A percentile compares a stretch with the other conserved stretches of the same genome.
These are phyloP conservation scores for Hylomyscus alleni DNA, from an alignment of 2,797 vertebrate genomes.

Conservation along the genomic window DNA sequence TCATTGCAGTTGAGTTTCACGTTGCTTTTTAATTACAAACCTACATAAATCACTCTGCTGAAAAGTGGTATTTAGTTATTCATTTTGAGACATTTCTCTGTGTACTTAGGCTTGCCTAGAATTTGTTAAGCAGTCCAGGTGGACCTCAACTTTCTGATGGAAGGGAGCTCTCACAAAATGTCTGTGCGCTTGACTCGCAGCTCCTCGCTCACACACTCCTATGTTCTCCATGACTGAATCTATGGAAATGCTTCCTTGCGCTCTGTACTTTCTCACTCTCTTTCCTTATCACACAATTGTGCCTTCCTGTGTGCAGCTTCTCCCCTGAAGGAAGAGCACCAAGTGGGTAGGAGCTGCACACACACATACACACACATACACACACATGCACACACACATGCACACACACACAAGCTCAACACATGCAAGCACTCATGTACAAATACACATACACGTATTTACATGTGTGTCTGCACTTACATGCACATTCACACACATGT, in stretches of 20 bases:
- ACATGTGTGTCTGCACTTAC: neutral
- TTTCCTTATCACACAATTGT: neutral
- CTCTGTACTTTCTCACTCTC: neutral
- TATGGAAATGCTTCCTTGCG: neutral
- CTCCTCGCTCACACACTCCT: fast-evolving
- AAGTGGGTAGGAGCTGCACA: neutral
- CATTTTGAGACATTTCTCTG: neutral
- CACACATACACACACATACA: neutral
- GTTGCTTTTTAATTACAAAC: too few relatives aligned
- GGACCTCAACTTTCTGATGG: neutral
- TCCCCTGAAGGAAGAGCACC: neutral
- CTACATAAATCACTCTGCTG: neutral
- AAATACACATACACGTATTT: neutral
- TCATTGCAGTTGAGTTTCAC: neutral
- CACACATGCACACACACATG: neutral
- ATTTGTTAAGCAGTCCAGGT: neutral
- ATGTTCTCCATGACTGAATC: neutral
- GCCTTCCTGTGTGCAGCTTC: neutral
- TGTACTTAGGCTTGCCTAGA: neutral
- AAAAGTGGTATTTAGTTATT: neutral
- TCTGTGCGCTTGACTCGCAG: too few relatives aligned
- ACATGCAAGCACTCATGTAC: too few relatives aligned
- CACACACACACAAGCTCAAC: neutral
- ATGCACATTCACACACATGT: neutral
- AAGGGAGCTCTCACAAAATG: neutral